Conservation (phyloP, 2,113 vertebrate species). For the Odocoileus hemionus region DNA sequence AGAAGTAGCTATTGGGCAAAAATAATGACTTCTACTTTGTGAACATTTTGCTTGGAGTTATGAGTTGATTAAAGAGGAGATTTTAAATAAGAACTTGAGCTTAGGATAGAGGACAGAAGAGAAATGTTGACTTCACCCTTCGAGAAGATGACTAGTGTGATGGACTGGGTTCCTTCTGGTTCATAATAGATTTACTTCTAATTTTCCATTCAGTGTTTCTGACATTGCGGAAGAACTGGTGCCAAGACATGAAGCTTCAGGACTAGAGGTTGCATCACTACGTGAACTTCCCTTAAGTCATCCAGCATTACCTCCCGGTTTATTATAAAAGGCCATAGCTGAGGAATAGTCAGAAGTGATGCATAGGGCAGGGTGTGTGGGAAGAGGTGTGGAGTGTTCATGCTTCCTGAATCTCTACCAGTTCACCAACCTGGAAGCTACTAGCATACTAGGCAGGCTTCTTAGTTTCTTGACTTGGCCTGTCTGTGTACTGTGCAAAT, state of each 20-base stretch:
- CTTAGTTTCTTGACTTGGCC: background rate
- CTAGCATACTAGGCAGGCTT: background rate
- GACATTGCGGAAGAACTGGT: background rate
- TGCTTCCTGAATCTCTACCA: background rate
- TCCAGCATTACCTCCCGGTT: background rate
- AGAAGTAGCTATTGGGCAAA: background rate
- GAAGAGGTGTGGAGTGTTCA: background rate
- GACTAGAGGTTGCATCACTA: background rate
- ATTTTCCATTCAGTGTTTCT: background rate
- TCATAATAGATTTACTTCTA: background rate
- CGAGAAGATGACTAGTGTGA: background rate
- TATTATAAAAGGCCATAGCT: background rate
- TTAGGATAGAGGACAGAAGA: background rate
- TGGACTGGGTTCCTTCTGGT: background rate
- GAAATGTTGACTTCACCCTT: background rate
- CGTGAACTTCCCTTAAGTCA: background rate
- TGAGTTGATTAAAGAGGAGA: background rate
- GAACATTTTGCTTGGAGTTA: background rate
- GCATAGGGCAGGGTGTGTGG: background rate
- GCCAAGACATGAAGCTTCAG: background rate
- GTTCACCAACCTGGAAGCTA: background rate
- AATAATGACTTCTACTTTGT: background rate
- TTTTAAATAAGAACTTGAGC: conserved; percentile 1
- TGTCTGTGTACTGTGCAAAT: background rate
- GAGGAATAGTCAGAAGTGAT: background rate